phyloP scores from a whole-genome alignment of 1,140 invertebrate genomes.

The Diabrotica undecimpunctata region DNA sequence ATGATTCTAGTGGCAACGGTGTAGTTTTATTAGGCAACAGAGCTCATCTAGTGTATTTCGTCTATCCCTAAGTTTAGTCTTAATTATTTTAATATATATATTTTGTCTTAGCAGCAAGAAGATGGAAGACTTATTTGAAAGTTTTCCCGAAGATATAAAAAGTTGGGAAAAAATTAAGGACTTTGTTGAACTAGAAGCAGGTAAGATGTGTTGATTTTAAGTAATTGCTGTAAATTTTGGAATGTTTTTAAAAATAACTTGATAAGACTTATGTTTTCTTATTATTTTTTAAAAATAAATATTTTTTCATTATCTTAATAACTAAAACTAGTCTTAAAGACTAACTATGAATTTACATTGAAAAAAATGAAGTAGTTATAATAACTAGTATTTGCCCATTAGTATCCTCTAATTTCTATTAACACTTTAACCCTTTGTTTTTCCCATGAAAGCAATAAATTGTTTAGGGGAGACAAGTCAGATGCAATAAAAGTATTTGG shows the following conservation, averaged over 20 bases:
- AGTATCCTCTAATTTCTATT: no score
- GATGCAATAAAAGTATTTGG: no score
- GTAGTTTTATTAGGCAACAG: background rate
- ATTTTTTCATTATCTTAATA: background rate
- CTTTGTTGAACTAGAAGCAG: constrained; percentile 20
- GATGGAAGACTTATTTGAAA: constrained; percentile 30
- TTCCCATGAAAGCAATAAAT: no score
- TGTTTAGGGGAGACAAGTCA: no score
- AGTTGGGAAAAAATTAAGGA: constrained; percentile 25
- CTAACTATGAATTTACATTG: no score
- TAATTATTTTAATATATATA: constrained; percentile 3
- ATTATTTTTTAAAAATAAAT: background rate
- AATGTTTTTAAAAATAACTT: no score
- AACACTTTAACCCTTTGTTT: no score
- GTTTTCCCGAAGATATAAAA: constrained; percentile 21
- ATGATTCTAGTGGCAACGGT: background rate
- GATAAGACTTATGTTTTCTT: background rate
- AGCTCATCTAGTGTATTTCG: background rate
- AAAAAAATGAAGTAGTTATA: no score
- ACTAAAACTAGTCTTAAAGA: no score
- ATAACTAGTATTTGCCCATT: no score
- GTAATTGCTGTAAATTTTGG: background rate
- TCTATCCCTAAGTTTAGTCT: background rate
- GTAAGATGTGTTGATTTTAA: background rate
- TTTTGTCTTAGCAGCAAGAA: constrained; percentile 6